Base-by-base conservation (phyloP, 1,140 invertebrate species). In the Temnothorax longispinosus region DNA sequence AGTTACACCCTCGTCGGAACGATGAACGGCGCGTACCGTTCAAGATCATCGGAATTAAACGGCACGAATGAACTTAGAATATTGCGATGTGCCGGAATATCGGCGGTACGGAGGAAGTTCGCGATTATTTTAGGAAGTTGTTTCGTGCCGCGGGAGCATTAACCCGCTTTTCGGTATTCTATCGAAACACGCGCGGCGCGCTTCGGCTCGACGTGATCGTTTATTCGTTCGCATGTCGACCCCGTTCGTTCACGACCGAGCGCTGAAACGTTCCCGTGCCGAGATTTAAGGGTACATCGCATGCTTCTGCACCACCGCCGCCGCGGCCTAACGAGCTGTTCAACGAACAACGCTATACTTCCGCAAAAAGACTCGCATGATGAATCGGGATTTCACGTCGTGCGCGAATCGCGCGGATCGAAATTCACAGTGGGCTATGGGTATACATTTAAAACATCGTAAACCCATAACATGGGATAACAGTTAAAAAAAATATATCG, bases 141-240 rank as follows among this genome's bases (percentile, higher is more conserved):
- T 90, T 90, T 86, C 89, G 89, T 90, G 89, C 86, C 3, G 56
- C 18, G 7, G 6, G 86, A 56, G 86, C 89, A 90, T 90, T 90
- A 90, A 90, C 89, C 89, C 64, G 71, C 44, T 90, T 90, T 90
- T 58, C 75, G 67, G 65, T 27, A 62, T 71, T 82, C 77, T 47
- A 71, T 38, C 38, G 50, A 76, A 67, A 67, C 75, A 54, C 76
- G 65, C 47, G 75, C 60, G 50, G 52, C 64, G 65, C 38, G 75
- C 52, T 67, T 88, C 44, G 54, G 77, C 18, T 56, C 52, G 47
- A 13, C 72, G 0, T 50, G 76, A 81, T 89, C 64, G 85, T 86
- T 86, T 82, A 82, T 87, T 47, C 86, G 80, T 60, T 90, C 77
- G 76, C 88, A 89, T 90, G 89, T 52, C 62, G 38, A 67, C 58